Conservation (phyloP, 2,888 invertebrate genomes). For the Drosophila nr. perissopoda region DNA sequence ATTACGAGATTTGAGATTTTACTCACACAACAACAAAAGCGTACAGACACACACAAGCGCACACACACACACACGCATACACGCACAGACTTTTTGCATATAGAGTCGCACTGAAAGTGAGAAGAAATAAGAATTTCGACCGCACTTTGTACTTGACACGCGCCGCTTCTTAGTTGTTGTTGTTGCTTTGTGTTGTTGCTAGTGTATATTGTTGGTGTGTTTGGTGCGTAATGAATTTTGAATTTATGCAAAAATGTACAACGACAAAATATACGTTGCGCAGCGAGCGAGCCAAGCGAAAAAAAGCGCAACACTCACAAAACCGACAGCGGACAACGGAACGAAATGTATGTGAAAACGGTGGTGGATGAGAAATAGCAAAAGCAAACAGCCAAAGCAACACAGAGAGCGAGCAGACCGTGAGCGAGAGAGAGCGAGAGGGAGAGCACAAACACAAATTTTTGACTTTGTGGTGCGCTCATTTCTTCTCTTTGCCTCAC, state of each 20-base stretch:
- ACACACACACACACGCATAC: slow-evolving; percentile 17
- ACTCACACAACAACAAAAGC: slow-evolving; percentile 17
- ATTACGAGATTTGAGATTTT: slow-evolving; percentile 39
- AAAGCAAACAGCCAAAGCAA: slow-evolving; percentile 35
- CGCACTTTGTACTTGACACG: slow-evolving; percentile 58
- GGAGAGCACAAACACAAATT: slow-evolving; percentile 32
- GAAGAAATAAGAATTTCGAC: slow-evolving; percentile 19
- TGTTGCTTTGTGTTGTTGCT: slow-evolving; percentile 23
- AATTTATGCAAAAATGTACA: slow-evolving; percentile 59
- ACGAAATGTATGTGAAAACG: slow-evolving; percentile 47
- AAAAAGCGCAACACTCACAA: slow-evolving; percentile 61
- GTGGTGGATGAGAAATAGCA: slow-evolving; percentile 50
- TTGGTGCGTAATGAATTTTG: slow-evolving; percentile 53
- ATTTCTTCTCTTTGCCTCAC: slow-evolving; percentile 9
- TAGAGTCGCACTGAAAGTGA: slow-evolving; percentile 26
- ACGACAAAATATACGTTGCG: slow-evolving; percentile 66
- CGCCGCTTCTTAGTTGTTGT: slow-evolving; percentile 26
- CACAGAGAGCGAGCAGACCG: slow-evolving; percentile 24
- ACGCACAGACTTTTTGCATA: slow-evolving; percentile 1
- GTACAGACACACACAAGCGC: slow-evolving; percentile 2
- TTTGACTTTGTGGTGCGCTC: slow-evolving; percentile 31
- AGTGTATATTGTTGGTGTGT: slow-evolving; percentile 24
- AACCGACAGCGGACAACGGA: slow-evolving; percentile 58
- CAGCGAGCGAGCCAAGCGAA: slow-evolving; percentile 64
- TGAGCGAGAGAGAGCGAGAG: slow-evolving; percentile 8